phyloP scores from a whole-genome alignment of 64 coral and sea anemone species.

The Actinia equina region DNA sequence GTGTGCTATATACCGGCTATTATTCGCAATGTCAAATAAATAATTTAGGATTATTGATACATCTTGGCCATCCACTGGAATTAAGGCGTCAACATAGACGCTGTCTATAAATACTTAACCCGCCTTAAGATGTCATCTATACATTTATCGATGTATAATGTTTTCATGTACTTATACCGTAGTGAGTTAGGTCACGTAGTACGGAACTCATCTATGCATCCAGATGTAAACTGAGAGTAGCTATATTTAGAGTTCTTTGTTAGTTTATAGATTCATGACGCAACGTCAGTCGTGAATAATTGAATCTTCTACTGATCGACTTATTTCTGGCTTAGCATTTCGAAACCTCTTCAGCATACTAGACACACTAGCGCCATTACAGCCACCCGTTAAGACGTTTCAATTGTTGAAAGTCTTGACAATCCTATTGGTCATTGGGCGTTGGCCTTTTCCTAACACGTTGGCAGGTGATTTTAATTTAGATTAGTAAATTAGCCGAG shows the following conservation, averaged over 20 bases:
- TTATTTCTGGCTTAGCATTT: background rate
- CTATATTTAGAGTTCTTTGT: background rate
- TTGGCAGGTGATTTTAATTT: background rate
- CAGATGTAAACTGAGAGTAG: background rate
- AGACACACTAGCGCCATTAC: background rate
- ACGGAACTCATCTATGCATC: background rate
- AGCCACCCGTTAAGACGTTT: background rate
- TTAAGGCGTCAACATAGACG: too few species aligned
- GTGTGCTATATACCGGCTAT: too few species aligned
- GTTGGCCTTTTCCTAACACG: background rate
- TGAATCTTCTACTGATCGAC: background rate
- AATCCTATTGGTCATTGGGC: background rate
- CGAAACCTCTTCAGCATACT: background rate
- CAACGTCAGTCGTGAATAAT: background rate
- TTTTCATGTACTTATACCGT: too few species aligned
- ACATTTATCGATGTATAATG: too few species aligned
- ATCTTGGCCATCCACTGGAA: too few species aligned
- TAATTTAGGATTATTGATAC: too few species aligned
- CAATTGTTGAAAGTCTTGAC: too few species aligned
- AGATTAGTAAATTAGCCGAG: too few species aligned
- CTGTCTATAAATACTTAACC: too few species aligned
- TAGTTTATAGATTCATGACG: background rate
- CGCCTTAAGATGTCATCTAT: too few species aligned
- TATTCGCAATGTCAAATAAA: too few species aligned
- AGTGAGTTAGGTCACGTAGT: background rate